A percentile compares a stretch with the other conserved stretches of the same genome.
Evolutionary conservation across 1,140 invertebrate species (phyloP).

Genomic region (Apocrypta bakeri): DNA sequence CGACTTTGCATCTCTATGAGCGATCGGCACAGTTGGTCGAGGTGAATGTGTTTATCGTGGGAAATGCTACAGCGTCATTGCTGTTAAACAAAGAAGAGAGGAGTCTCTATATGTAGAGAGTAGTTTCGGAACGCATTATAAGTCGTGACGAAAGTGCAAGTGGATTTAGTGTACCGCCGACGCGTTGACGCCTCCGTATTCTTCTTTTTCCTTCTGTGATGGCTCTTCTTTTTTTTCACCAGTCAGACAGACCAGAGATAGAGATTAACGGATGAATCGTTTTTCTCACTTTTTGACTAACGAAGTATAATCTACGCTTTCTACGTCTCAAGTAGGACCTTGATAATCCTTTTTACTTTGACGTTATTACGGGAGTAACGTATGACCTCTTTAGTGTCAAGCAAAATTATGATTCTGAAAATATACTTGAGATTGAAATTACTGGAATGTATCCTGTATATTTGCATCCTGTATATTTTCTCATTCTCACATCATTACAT

Average conservation of each 20-base stretch:
- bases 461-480: no score
- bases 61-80: not conserved
- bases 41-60: not conserved
- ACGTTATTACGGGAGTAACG: not conserved
- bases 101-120: no score
- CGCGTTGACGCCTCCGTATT: not conserved
- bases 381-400: not conserved
- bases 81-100: not conserved
- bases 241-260: no score
- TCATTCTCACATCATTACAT: not conserved
- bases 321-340: not conserved
- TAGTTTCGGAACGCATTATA: constrained; percentile 29
- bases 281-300: not conserved
- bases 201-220: not conserved
- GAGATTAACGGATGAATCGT: not conserved
- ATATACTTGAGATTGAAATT: no score
- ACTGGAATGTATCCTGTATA: no score
- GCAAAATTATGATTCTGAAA: no score
- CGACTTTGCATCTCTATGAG: not conserved
- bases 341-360: no score
- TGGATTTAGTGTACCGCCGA: constrained; percentile 5
- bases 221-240: not conserved
- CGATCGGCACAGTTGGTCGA: not conserved
- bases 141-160: constrained; percentile 28
- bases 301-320: not conserved